phyloP scores from a whole-genome alignment of 2,113 vertebrate genomes.

The Anthoscopus minutus region DNA sequence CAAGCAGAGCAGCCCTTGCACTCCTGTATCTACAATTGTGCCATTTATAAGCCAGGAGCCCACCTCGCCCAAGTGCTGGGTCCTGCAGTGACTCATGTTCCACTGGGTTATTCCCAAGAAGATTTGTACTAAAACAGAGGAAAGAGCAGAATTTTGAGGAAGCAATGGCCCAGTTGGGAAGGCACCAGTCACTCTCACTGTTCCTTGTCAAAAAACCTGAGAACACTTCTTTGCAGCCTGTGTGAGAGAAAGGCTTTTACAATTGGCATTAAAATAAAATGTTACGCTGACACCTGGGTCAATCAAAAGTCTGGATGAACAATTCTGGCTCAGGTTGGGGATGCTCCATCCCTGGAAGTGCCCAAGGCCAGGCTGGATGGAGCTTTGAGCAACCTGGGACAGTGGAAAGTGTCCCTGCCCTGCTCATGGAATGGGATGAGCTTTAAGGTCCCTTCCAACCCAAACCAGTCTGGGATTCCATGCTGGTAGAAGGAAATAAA shows the following conservation, averaged over 20 bases:
- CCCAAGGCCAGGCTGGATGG: background rate
- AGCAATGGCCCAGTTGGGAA: background rate
- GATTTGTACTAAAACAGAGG: background rate
- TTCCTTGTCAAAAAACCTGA: background rate
- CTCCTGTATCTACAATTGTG: slow-evolving; percentile 43
- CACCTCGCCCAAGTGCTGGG: background rate
- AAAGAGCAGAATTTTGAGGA: background rate
- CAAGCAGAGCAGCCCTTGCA: background rate
- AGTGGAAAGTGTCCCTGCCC: background rate
- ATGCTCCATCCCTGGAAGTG: background rate
- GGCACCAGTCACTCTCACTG: background rate
- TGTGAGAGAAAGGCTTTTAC: background rate
- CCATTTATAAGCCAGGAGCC: slow-evolving; percentile 50
- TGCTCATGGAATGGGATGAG: background rate
- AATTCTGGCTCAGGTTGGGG: background rate
- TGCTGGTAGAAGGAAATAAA: background rate
- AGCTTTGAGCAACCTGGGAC: background rate
- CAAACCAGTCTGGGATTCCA: background rate
- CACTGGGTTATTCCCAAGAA: background rate
- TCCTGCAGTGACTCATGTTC: slow-evolving; percentile 32
- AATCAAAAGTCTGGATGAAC: background rate
- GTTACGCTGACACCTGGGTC: background rate
- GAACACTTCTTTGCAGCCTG: background rate
- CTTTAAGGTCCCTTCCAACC: background rate
- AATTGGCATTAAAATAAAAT: background rate